Evolutionary conservation across 2,888 invertebrate genomes (phyloP).

Genomic region (Ashinkailepas kermadecensis): DNA sequence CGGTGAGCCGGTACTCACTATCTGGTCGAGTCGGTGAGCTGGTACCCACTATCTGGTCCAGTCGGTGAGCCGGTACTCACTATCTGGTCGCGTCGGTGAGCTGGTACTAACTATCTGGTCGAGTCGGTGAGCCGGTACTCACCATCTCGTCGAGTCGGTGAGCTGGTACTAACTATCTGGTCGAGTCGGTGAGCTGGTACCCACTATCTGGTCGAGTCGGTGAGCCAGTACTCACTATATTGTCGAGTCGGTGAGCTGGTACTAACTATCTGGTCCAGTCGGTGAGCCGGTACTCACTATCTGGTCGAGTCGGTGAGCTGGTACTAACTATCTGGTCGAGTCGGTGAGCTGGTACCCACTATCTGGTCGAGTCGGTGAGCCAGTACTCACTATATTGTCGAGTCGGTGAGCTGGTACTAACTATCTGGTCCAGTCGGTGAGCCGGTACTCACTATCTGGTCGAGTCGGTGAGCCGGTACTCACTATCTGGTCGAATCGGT

Average conservation of each 20-base stretch:
- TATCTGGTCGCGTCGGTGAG: background rate
- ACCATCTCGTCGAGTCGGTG: too few relatives aligned
- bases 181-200: constrained; percentile 40
- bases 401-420: constrained; percentile 99
- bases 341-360: too few relatives aligned
- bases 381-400: constrained; percentile 94
- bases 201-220: constrained; percentile 99
- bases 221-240: constrained; percentile 98
- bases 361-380: background rate
- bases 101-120: constrained; percentile 90
- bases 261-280: too few relatives aligned
- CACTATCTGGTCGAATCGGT: constrained; percentile 99
- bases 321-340: constrained; percentile 61
- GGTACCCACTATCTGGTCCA: constrained; percentile 64
- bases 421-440: too few relatives aligned
- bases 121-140: constrained; percentile 99
- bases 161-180: too few relatives aligned
- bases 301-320: constrained; percentile 99
- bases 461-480: constrained; percentile 43
- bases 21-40: constrained; percentile 99
- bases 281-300: constrained; percentile 66
- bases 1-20: constrained; percentile 62
- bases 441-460: too few relatives aligned
- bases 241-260: too few relatives aligned
- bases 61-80: too few relatives aligned